A percentile compares a stretch with the other conserved stretches of the same genome.
phyloP scores from a whole-genome alignment of 1,140 invertebrate species.

The Philaenus spumarius region DNA sequence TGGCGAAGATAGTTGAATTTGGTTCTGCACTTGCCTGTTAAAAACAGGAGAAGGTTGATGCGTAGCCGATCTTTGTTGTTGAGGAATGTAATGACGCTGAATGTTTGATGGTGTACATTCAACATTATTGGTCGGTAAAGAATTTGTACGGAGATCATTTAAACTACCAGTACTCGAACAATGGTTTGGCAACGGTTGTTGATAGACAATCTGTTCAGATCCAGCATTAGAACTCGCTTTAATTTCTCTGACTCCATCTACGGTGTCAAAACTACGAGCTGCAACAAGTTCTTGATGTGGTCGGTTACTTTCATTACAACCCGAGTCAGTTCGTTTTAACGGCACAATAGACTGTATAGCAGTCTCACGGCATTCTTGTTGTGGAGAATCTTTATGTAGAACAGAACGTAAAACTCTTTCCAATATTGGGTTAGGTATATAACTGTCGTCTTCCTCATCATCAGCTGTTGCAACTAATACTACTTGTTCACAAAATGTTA shows the following conservation, averaged over 20 bases:
- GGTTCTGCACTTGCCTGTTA: neutral
- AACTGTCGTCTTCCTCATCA: constrained; percentile 82
- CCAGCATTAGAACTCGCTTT: too few relatives aligned
- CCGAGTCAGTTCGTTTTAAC: constrained; percentile 33
- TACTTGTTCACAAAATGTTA: constrained; percentile 90
- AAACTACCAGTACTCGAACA: too few relatives aligned
- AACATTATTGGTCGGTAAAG: neutral
- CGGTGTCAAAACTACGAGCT: neutral
- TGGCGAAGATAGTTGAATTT: neutral
- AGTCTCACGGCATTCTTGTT: constrained; percentile 27
- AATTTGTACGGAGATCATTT: too few relatives aligned
- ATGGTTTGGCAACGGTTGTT: too few relatives aligned
- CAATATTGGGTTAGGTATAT: constrained; percentile 84
- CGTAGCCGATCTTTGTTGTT: neutral
- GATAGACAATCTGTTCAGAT: too few relatives aligned
- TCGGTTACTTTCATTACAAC: constrained; percentile 19
- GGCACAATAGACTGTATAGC: constrained; percentile 32
- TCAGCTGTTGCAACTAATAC: constrained; percentile 86
- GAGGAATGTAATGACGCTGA: neutral
- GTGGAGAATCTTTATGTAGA: constrained; percentile 50
- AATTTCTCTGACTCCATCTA: neutral
- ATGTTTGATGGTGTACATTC: neutral
- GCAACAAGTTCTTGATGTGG: neutral
- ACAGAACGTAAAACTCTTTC: constrained; percentile 77
- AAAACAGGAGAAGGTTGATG: neutral